Percentiles rank a stretch among this genome's conserved stretches.
Conservation (phyloP, 2,797 vertebrate genomes). For the Poecilia velifera region DNA sequence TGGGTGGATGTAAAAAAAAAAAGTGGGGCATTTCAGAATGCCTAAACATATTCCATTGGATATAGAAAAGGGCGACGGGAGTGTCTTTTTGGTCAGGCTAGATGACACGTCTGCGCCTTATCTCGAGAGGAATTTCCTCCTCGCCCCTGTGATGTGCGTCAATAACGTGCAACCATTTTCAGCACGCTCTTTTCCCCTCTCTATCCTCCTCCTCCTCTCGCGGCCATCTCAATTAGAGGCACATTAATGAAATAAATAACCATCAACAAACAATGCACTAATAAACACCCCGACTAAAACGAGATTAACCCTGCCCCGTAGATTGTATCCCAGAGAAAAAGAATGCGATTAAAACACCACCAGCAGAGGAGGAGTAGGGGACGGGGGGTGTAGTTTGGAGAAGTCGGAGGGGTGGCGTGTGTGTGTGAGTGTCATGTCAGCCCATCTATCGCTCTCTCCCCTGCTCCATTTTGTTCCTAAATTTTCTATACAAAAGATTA, state of each 20-base stretch:
- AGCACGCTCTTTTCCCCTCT: constrained; percentile 75
- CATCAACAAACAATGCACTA: constrained; percentile 78
- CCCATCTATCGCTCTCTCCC: constrained; percentile 72
- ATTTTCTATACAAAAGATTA: constrained; percentile 86
- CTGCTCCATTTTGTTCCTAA: constrained; percentile 83
- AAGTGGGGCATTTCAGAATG: constrained; percentile 63
- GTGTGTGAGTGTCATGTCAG: constrained; percentile 75
- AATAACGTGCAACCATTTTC: constrained; percentile 87
- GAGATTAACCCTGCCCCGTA: constrained; percentile 47
- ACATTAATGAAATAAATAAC: constrained; percentile 85
- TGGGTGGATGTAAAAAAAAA: constrained; percentile 43
- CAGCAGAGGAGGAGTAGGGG: constrained; percentile 33
- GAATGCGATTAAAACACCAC: constrained; percentile 50
- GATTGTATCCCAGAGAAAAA: constrained; percentile 16
- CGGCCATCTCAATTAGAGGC: constrained; percentile 87
- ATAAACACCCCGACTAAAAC: constrained; percentile 60
- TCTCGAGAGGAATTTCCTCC: constrained; percentile 83
- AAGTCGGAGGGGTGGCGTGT: constrained; percentile 68
- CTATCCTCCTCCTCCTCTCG: constrained; percentile 71
- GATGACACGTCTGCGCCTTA: constrained; percentile 82
- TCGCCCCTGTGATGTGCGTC: constrained; percentile 81
- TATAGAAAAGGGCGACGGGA: constrained; percentile 65
- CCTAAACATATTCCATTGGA: constrained; percentile 57
- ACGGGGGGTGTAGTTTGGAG: constrained; percentile 51
- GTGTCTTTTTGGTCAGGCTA: constrained; percentile 70